These are phyloP conservation scores for Ennomos quercinarius DNA, from an alignment of 2,888 invertebrate genomes.

Conservation along the genomic window DNA sequence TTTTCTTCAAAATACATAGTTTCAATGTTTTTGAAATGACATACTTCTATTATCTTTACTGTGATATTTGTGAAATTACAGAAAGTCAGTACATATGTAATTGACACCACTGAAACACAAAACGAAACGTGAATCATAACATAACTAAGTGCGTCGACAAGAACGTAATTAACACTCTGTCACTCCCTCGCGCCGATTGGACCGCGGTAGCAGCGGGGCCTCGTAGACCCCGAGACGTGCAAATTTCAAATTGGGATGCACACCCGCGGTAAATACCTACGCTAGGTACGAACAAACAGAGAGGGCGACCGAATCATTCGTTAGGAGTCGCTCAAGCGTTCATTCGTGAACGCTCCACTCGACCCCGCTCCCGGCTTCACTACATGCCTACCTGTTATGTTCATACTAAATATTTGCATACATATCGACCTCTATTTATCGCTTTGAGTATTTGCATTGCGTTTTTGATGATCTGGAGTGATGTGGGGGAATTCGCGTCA, in stretches of 20 bases:
- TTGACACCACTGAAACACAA: conserved; percentile 50
- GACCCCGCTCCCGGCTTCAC: conserved; percentile 37
- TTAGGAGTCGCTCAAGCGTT: conserved; percentile 79
- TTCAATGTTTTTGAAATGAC: too few relatives aligned
- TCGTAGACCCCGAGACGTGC: conserved; percentile 57
- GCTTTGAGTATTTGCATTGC: conserved; percentile 45
- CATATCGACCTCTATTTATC: conserved; percentile 61
- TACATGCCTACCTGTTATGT: conserved; percentile 74
- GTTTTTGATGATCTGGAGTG: conserved; percentile 48
- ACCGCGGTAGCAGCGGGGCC: conserved; percentile 50
- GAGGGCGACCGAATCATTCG: conserved; percentile 69
- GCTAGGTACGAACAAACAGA: conserved; percentile 51
- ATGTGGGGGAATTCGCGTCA: conserved; percentile 43
- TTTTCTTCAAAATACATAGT: too few relatives aligned
- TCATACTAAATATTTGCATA: conserved; percentile 82
- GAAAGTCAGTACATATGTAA: conserved; percentile 40
- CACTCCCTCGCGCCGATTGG: conserved; percentile 58
- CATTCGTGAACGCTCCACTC: conserved; percentile 75
- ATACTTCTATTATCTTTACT: too few relatives aligned
- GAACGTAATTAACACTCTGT: conserved; percentile 77
- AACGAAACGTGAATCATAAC: conserved; percentile 62
- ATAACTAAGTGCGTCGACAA: conserved; percentile 65
- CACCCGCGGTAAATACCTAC: conserved; percentile 63
- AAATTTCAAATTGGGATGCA: conserved; percentile 74
- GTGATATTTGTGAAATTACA: conserved; percentile 8